Evolutionary conservation across 2,888 invertebrate genomes (phyloP).

Genomic region (Andrena marginata): DNA sequence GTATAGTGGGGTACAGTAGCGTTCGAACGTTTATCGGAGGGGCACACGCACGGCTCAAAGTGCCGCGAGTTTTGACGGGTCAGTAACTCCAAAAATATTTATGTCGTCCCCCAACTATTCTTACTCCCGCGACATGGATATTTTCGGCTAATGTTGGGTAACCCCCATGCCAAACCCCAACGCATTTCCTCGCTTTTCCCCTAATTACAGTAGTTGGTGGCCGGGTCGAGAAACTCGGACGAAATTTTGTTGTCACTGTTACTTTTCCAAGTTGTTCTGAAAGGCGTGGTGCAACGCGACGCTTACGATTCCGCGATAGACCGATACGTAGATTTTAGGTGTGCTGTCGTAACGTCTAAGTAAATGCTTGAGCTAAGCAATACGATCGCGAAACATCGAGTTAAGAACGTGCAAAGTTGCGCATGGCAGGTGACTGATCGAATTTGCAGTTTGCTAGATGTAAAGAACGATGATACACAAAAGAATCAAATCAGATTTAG

Average conservation of each 20-base stretch:
- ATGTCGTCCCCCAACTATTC: constrained; percentile 72
- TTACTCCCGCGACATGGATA: constrained; percentile 70
- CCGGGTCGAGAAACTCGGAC: constrained; percentile 34
- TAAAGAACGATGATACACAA: no score
- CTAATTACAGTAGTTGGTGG: constrained; percentile 57
- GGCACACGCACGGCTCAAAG: constrained; percentile 55
- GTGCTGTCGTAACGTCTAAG: no score
- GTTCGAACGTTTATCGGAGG: constrained; percentile 17
- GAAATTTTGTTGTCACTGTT: background rate
- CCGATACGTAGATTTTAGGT: background rate
- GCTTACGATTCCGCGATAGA: background rate
- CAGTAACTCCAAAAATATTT: constrained; percentile 77
- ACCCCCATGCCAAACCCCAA: constrained; percentile 49
- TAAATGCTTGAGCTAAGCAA: background rate
- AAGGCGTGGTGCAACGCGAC: no score
- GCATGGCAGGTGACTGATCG: no score
- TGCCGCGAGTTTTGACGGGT: constrained; percentile 74
- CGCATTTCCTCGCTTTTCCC: constrained; percentile 62
- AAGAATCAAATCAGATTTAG: no score
- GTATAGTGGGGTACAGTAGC: background rate
- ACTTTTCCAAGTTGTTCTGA: no score
- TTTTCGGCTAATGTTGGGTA: constrained; percentile 72
- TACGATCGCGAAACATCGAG: background rate
- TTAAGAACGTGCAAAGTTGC: background rate
- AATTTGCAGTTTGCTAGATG: no score